Evolutionary conservation across 2,888 invertebrate species (phyloP), one percentile per base, ranked within the genome.

Genomic region (Pollenia labialis): DNA sequence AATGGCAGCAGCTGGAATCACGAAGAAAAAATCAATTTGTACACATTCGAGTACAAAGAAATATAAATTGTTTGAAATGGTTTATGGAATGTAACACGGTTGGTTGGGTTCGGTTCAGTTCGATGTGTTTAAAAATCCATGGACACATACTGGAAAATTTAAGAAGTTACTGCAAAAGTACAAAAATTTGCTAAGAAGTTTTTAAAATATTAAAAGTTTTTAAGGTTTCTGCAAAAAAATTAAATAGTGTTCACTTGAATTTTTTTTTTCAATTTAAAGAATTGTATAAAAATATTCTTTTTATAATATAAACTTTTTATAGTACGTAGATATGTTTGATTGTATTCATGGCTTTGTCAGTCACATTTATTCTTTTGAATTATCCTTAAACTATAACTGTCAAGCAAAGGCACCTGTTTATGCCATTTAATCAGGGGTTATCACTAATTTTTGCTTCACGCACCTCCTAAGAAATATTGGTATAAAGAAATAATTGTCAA

Each of bases 1-100:
- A 87, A 77, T 87, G 87, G 87, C 87, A 87, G 84, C 87, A 84
- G 84, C 76, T 87, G 84, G 77, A 23, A 60, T 54, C 32, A 6
- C 32, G 6, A 62, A 32, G 32, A 68, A 14, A 12, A n/a, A 62
- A 76, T 76, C 10, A 75, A 56, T 44, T 54, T 32, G n/a, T 32
- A 52, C 16, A 75, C 11, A 75, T 75, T 48, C 46, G 42, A 42
- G 23, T 23, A 42, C 46, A 58, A 54, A 42, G 23, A 52, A 23
- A 60, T 46, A 69, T 60, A 46, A 75, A 52, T 75, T 60, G 52
- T 40, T 68, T 68, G 68, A 75, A 68, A 75, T 50, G 68, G 42
- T 68, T 75, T 81, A 52, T 68, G 52, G 58, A 75, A 81, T 75
- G 23, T 58, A 81, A 69, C 46, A 69, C 46, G 52, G 32, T 69